Percentiles rank a stretch among this genome's conserved stretches.
phyloP scores from a whole-genome alignment of 2,888 invertebrate genomes.

The Dione vanillae region DNA sequence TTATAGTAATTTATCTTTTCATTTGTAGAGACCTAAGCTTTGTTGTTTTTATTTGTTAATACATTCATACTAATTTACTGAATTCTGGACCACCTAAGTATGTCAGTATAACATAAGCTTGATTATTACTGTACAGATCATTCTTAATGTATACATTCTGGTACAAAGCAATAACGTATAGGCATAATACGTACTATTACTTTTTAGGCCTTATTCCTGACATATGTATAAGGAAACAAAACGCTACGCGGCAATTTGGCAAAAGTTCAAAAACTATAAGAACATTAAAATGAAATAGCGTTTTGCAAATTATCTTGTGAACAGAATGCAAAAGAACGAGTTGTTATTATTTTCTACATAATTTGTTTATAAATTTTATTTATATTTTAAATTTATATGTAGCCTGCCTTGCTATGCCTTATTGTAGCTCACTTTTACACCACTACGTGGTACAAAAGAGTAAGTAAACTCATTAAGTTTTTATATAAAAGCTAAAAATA shows the following conservation, averaged over 20 bases:
- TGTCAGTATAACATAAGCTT: background rate
- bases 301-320: background rate
- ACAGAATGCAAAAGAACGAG: background rate
- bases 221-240: background rate
- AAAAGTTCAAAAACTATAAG: background rate
- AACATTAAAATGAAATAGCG: conserved; percentile 7
- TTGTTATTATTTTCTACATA: background rate
- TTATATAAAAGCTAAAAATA: no score
- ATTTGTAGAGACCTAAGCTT: no score
- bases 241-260: background rate
- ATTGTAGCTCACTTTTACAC: no score
- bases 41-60: no score
- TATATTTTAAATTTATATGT: background rate
- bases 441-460: background rate
- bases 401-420: no score
- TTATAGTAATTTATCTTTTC: no score
- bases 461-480: no score
- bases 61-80: no score
- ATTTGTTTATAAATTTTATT: background rate
- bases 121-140: background rate
- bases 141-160: background rate
- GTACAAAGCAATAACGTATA: no score
- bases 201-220: background rate
- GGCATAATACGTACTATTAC: conserved; percentile 3
- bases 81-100: background rate